Conservation (phyloP, 2,797 vertebrate species). For the Ptychobarbus kaznakovi region DNA sequence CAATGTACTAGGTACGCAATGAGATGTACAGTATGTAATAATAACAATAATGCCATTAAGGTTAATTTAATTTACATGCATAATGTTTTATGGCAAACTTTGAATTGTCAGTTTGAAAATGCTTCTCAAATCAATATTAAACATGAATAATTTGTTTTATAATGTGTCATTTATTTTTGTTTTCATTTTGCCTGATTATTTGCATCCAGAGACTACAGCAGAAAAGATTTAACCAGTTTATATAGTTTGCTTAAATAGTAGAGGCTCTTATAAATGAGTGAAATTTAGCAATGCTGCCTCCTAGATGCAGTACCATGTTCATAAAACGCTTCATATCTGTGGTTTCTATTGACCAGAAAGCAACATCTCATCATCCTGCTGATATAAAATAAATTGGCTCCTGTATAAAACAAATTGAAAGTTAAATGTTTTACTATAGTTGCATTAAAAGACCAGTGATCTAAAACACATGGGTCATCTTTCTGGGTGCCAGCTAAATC, state of each 20-base stretch:
- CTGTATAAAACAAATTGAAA: neutral
- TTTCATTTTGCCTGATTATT: neutral
- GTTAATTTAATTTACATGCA: conserved; percentile 26
- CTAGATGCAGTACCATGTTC: conserved; percentile 26
- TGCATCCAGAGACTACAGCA: neutral
- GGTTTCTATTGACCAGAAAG: neutral
- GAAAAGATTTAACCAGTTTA: neutral
- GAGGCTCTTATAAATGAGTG: neutral
- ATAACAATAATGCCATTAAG: neutral
- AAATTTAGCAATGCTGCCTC: conserved; percentile 25
- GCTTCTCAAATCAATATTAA: conserved; percentile 19
- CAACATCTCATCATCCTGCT: neutral
- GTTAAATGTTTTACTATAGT: neutral
- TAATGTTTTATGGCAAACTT: conserved; percentile 12
- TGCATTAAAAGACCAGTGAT: neutral
- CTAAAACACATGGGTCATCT: neutral
- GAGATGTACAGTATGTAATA: neutral
- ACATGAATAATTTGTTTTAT: conserved; percentile 5
- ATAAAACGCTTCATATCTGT: neutral
- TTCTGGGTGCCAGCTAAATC: neutral
- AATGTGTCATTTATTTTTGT: neutral
- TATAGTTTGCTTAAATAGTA: neutral
- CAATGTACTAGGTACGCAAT: neutral
- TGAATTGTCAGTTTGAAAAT: conserved; percentile 19
- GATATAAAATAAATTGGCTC: too few relatives aligned